Evolutionary conservation across 1,140 invertebrate species (phyloP).

Genomic region (Melitaea cinxia): DNA sequence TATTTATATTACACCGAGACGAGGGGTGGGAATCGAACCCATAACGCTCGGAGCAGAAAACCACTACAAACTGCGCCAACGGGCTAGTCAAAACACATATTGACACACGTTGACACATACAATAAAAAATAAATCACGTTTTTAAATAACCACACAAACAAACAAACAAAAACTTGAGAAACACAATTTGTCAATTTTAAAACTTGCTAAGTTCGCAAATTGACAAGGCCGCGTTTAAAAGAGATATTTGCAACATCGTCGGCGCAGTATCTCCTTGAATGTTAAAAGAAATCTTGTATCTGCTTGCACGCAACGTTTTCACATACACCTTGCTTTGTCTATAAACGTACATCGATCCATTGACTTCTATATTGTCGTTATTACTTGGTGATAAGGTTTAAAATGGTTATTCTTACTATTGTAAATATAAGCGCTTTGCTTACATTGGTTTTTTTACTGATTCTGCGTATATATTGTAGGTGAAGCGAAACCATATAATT

Average conservation of each 20-base stretch:
- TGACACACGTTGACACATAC: too few species aligned
- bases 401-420: not conserved
- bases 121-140: too few species aligned
- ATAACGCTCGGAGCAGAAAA: too few species aligned
- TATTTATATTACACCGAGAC: too few species aligned
- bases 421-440: conserved; percentile 13
- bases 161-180: not conserved
- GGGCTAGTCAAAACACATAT: too few species aligned
- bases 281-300: conserved; percentile 35
- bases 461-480: conserved; percentile 31
- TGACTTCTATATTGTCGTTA: conserved; percentile 19
- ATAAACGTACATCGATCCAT: conserved; percentile 25
- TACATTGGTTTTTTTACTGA: conserved; percentile 28
- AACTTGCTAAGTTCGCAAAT: conserved; percentile 3
- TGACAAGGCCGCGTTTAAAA: conserved; percentile 33
- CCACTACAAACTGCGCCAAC: too few species aligned
- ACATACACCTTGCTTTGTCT: conserved; percentile 39
- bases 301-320: conserved; percentile 37
- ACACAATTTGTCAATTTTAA: not conserved
- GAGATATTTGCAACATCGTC: conserved; percentile 38
- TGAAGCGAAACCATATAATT: conserved; percentile 33
- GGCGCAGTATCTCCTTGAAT: conserved; percentile 36
- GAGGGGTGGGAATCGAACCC: too few species aligned
- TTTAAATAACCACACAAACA: not conserved
- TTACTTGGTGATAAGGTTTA: conserved; percentile 8